Base-by-base conservation (phyloP, 2,113 vertebrate species). In the Podiceps cristatus region DNA sequence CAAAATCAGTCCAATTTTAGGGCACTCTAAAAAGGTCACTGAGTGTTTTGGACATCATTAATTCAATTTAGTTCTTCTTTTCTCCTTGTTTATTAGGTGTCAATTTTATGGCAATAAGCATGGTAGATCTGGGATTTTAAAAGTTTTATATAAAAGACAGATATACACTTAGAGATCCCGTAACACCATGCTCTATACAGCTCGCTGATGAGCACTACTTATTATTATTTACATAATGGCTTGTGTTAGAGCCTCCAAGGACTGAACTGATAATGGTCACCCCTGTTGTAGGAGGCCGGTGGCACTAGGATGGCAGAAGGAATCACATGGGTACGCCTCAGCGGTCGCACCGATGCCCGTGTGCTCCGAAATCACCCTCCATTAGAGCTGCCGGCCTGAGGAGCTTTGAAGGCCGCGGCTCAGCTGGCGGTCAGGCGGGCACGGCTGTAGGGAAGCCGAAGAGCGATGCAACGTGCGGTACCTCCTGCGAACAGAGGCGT, bases 381-480 rank as follows among this genome's bases (percentile, higher is more conserved):
- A 8, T 72, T 40, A 33, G 53, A 83, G 58, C 74, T 49, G 45
- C 71, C 5, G 13, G 31, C 19, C 37, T 10, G 6, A 79, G 62
- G 71, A 60, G 62, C 58, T 35, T 83, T 28, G 31, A 60, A 76
- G 58, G 18, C 60, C 15, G 6, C 60, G 42, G 33, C 66, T 33
- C 17, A 18, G 86, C 62, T 58, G 71, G 9, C 25, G 64, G 49
- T 13, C 47, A 56, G 62, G 67, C 4, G 3, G 67, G 35, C 63
- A 27, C 0, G 13, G 83, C 37, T 27, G 13, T 12, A 5, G 66
- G 69, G 66, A 59, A 59, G 64, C 62, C 5, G 9, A n/a, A 5
- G 37, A 63, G 49, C 7, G 37, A 17, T n/a, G 56, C 47, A 15
- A 42, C 0, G 0, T 62, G 14, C 0, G 0, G 14, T 17, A 22